phyloP scores from a whole-genome alignment of 2,888 invertebrate species.

The Lordiphosa andalusiaca region DNA sequence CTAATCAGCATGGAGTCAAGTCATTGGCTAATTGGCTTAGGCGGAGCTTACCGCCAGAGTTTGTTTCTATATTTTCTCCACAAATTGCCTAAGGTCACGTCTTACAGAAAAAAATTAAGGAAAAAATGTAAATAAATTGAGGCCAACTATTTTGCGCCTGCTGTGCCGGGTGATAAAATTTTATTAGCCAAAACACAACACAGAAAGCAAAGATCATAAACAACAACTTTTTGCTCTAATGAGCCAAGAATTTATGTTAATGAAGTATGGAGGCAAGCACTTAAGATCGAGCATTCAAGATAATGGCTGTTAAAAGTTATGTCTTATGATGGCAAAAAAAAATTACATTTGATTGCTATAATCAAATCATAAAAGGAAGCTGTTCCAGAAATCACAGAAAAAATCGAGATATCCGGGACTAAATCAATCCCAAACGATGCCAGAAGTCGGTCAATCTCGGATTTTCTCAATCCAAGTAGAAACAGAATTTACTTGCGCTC shows the following conservation, averaged over 20 bases:
- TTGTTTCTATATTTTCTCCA: too few relatives aligned
- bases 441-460: too few relatives aligned
- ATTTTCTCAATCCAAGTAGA: too few relatives aligned
- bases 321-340: not conserved
- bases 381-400: too few relatives aligned
- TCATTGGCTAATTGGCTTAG: conserved; percentile 39
- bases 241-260: conserved; percentile 38
- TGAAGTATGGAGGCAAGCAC: conserved; percentile 25
- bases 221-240: conserved; percentile 10
- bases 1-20: conserved; percentile 59
- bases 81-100: not conserved
- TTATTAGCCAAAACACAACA: conserved; percentile 7
- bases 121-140: not conserved
- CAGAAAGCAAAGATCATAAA: conserved; percentile 3
- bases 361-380: too few relatives aligned
- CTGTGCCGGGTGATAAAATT: conserved; percentile 1
- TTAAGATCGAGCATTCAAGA: conserved; percentile 7
- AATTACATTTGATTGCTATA: too few relatives aligned
- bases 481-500: too few relatives aligned
- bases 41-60: conserved; percentile 10
- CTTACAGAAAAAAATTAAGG: not conserved
- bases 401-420: too few relatives aligned
- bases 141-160: not conserved
- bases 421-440: too few relatives aligned
- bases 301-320: conserved; percentile 3